Evolutionary conservation across 2,113 vertebrate species (phyloP).

Genomic region (Odontophorus gujanensis): DNA sequence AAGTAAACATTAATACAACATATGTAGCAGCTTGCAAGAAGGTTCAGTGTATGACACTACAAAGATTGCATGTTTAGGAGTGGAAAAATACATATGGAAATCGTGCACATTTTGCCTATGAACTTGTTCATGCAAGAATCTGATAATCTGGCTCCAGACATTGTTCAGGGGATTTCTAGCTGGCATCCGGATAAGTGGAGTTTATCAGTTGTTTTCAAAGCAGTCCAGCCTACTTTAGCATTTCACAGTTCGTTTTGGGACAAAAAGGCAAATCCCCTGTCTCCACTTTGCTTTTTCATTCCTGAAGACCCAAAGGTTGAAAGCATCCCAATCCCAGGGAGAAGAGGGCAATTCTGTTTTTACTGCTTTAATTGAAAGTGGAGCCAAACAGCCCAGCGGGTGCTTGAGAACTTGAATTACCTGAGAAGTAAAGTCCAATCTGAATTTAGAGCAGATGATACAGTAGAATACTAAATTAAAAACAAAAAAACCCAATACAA

Average conservation of each 20-base stretch:
- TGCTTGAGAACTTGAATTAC: not conserved
- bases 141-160: not conserved
- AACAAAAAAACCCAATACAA: not conserved
- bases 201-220: not conserved
- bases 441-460: slow-evolving; percentile 23
- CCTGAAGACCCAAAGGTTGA: not conserved
- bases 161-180: not conserved
- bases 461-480: slow-evolving; percentile 6
- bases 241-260: not conserved
- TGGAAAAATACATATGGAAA: not conserved
- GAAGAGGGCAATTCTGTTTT: not conserved
- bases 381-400: not conserved
- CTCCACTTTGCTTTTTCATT: slow-evolving; percentile 8
- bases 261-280: not conserved
- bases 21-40: not conserved
- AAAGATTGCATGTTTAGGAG: not conserved
- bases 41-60: not conserved
- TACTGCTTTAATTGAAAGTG: not conserved
- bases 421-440: not conserved
- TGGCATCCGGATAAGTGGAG: not conserved
- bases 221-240: not conserved
- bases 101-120: not conserved
- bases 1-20: accelerated
- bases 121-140: not conserved
- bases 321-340: not conserved